These are phyloP conservation scores for Polyommatus iphigenia DNA, from an alignment of 2,888 invertebrate genomes.

Conservation along the genomic window DNA sequence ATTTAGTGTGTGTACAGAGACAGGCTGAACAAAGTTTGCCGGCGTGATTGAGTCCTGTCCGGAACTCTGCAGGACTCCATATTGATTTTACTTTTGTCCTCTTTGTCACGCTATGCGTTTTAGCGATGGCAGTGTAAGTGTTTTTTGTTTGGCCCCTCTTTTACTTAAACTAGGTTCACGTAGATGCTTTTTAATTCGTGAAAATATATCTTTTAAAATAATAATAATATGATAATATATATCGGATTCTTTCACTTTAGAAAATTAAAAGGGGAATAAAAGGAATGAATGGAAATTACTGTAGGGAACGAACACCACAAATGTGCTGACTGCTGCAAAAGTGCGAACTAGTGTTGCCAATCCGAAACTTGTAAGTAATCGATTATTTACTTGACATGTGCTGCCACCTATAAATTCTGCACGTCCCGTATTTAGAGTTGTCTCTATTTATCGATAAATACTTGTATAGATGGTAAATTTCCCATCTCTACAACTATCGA, in stretches of 20 bases:
- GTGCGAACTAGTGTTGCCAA: too few relatives aligned
- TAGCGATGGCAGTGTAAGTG: background rate
- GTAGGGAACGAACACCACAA: too few relatives aligned
- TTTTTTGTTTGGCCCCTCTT: background rate
- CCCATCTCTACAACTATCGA: background rate
- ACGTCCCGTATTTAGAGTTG: background rate
- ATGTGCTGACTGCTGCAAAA: too few relatives aligned
- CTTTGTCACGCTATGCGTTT: background rate
- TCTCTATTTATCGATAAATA: background rate
- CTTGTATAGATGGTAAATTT: background rate
- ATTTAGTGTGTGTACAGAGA: slow-evolving; percentile 10
- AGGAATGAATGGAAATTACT: too few relatives aligned
- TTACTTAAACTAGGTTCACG: background rate
- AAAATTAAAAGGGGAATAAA: too few relatives aligned
- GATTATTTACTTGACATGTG: too few relatives aligned
- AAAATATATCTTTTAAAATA: too few relatives aligned
- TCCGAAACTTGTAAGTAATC: too few relatives aligned
- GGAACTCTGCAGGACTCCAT: background rate
- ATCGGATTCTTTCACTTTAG: too few relatives aligned
- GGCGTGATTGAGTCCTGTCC: slow-evolving; percentile 3
- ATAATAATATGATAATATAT: too few relatives aligned
- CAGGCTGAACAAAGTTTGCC: slow-evolving; percentile 2
- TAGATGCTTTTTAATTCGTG: too few relatives aligned
- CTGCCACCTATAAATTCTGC: too few relatives aligned
- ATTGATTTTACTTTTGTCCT: slow-evolving; percentile 12